phyloP scores from a whole-genome alignment of 2,888 invertebrate species.

The Drosophila niveifrons region DNA sequence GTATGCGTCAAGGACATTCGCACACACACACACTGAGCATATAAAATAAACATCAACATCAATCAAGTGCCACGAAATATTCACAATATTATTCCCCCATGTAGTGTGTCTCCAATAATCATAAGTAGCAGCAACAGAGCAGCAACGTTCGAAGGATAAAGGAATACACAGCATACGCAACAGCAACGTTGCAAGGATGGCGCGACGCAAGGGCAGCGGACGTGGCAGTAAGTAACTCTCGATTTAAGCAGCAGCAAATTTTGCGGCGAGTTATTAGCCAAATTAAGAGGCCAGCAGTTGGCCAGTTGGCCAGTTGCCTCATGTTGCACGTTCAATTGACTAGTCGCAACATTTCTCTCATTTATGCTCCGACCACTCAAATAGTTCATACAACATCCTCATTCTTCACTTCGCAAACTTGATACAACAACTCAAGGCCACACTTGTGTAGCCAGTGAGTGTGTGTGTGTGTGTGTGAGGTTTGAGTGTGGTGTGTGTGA shows the following conservation, averaged over 20 bases:
- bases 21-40: conserved; percentile 13
- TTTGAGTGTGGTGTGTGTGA: background rate
- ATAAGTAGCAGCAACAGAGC: conserved; percentile 19
- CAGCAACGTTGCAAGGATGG: conserved; percentile 56
- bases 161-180: conserved; percentile 30
- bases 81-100: conserved; percentile 26
- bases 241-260: too few species aligned
- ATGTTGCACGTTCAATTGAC: conserved; percentile 25
- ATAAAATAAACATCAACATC: conserved; percentile 66
- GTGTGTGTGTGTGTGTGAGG: background rate
- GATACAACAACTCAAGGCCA: conserved; percentile 57
- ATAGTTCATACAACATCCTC: conserved; percentile 23
- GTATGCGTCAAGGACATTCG: conserved; percentile 37
- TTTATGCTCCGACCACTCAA: conserved; percentile 2
- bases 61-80: conserved; percentile 50
- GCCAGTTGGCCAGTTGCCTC: background rate
- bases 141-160: conserved; percentile 5
- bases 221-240: conserved; percentile 80
- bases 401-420: conserved; percentile 46
- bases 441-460: background rate
- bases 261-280: background rate
- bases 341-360: conserved; percentile 16
- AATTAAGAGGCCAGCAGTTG: background rate
- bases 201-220: conserved; percentile 81
- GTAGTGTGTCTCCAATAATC: conserved; percentile 29